phyloP scores from a whole-genome alignment of 2,113 vertebrate genomes.

The Hepsetus odoe region DNA sequence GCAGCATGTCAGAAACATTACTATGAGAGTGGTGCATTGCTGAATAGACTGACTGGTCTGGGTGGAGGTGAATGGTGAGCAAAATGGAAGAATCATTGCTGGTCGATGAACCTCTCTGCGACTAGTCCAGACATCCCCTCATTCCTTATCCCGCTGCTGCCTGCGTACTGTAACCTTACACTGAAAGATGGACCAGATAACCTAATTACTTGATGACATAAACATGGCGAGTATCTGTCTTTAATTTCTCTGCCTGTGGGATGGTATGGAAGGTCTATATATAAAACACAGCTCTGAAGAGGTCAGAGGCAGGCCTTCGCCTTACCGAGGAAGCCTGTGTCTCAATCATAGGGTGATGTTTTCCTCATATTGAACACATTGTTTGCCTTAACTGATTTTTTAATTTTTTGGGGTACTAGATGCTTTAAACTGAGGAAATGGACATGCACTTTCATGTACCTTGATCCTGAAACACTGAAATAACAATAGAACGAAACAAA shows the following conservation, averaged over 20 bases:
- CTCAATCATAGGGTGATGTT: too few relatives aligned
- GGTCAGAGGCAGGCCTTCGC: conserved; percentile 14
- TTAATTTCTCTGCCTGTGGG: conserved; percentile 45
- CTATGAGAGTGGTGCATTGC: background rate
- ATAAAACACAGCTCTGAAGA: background rate
- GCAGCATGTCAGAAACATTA: too few relatives aligned
- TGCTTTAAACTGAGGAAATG: too few relatives aligned
- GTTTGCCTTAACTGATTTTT: too few relatives aligned
- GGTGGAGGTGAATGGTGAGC: conserved; percentile 42
- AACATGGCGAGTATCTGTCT: conserved; percentile 53
- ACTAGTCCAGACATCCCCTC: background rate
- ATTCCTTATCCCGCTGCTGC: conserved; percentile 17
- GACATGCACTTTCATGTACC: too few relatives aligned
- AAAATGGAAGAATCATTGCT: conserved; percentile 23
- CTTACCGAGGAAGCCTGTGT: background rate
- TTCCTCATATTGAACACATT: too few relatives aligned
- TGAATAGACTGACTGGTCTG: conserved; percentile 39
- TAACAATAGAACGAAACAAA: too few relatives aligned
- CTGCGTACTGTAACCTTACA: conserved; percentile 57
- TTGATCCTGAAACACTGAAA: too few relatives aligned
- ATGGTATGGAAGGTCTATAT: conserved; percentile 32
- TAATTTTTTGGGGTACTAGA: too few relatives aligned
- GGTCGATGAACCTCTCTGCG: background rate
- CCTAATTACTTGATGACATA: conserved; percentile 61
- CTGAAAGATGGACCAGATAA: conserved; percentile 55